Evolutionary conservation across 1,140 invertebrate species (phyloP).

Genomic region (Lineus longissimus): DNA sequence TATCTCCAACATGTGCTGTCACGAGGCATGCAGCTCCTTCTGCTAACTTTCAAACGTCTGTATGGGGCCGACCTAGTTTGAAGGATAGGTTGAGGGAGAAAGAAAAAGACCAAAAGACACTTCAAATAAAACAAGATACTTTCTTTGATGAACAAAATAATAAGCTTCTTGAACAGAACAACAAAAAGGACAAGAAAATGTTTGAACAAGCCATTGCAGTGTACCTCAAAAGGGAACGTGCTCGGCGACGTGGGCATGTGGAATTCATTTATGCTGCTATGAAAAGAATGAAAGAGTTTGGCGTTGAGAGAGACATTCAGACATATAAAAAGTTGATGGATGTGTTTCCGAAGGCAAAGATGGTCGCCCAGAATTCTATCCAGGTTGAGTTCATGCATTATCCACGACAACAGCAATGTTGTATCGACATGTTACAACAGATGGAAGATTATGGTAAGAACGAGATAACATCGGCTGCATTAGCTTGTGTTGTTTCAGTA

Average conservation of each 20-base stretch:
- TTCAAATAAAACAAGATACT: conserved; percentile 4
- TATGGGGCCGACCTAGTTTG: too few relatives aligned
- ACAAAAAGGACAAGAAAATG: neutral
- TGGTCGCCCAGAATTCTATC: conserved; percentile 69
- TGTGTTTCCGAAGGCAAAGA: conserved; percentile 87
- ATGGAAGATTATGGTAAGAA: conserved; percentile 82
- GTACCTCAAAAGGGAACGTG: conserved; percentile 17
- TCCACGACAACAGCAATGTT: conserved; percentile 90
- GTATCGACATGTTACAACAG: conserved; percentile 77
- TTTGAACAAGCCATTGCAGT: neutral
- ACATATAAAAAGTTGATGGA: conserved; percentile 86
- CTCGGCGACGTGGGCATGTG: conserved; percentile 67
- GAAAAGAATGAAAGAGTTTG: conserved; percentile 83
- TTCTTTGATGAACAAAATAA: conserved; percentile 16
- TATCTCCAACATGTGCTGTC: too few relatives aligned
- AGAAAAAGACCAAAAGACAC: conserved; percentile 12
- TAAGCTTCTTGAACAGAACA: neutral
- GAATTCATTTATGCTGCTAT: conserved; percentile 91
- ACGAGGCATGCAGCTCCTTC: too few relatives aligned
- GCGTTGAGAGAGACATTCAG: conserved; percentile 78
- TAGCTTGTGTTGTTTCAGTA: conserved; percentile 2
- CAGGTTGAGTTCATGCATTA: conserved; percentile 79
- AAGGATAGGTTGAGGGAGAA: conserved; percentile 4
- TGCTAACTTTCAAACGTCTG: too few relatives aligned
- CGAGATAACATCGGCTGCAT: conserved; percentile 5